Base-by-base conservation (phyloP, 2,113 vertebrate genomes). In the Colaptes auratus region DNA sequence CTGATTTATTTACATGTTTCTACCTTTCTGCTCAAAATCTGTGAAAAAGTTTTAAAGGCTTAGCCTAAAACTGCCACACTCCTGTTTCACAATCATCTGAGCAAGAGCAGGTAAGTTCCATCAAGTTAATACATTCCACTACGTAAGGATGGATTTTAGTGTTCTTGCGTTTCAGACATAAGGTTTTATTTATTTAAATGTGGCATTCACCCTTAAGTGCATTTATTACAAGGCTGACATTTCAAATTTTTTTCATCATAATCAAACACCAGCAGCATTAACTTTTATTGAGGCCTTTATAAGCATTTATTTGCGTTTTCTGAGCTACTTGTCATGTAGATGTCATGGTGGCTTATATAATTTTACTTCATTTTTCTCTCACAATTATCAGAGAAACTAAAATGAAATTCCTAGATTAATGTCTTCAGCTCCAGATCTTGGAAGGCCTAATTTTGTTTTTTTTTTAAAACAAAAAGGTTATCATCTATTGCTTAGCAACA, bases 131-230 rank as follows among this genome's bases (percentile, higher is more conserved):
- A 85, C n/a, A 73, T 89, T 90, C 83, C 90, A 77, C 88, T 81
- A 78, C 1, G 2, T 73, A 65, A 48, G 84, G 59, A 36, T 42
- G 63, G 63, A 87, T 93, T 96, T 95, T 87, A 96, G 74, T 85
- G 63, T 85, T 94, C 84, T 76, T 82, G 35, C 66, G 84, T 94
- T 94, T 92, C 83, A 96, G 76, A 72, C 14, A 75, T 75, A 86
- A 95, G 92, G 50, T 7, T 95, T 95, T 96, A 95, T 96, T 96
- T 94, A 92, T 94, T 95, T 96, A 92, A 95, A 95, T 94, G 81
- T 89, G 93, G 73, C 71, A 95, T 96, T 97, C 93, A 92, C 79
- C 92, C 83, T 93, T 94, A 95, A 89, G 59, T 85, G 86, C 83
- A 90, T 93, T 94, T 94, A 97, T 96, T 95, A 82, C 83, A 64